Conservation (phyloP, 2,113 vertebrate species). For the Nerophis lumbriciformis region DNA sequence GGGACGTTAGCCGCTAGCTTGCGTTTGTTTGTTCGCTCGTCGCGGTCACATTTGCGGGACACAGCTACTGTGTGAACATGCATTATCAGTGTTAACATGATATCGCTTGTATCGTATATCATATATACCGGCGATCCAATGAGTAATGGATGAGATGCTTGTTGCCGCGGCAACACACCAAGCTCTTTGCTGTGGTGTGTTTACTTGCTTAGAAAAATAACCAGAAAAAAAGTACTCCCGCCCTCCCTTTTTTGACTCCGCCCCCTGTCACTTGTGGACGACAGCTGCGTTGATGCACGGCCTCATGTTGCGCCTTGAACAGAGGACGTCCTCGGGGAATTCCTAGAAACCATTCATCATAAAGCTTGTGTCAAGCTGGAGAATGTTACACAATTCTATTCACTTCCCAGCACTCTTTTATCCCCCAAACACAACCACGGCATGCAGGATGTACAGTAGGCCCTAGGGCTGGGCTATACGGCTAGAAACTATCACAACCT, state of each 20-base stretch:
- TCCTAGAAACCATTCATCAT: not conserved
- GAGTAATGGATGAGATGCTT: conserved; percentile 67
- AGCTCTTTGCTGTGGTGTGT: conserved; percentile 44
- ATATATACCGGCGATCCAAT: conserved; percentile 15
- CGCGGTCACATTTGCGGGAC: too few relatives aligned
- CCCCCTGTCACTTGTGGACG: conserved; percentile 37
- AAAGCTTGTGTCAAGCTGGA: not conserved
- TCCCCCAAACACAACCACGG: not conserved
- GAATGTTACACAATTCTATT: not conserved
- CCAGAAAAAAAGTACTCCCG: not conserved
- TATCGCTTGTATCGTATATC: too few relatives aligned
- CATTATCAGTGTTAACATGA: too few relatives aligned
- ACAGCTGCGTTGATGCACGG: conserved; percentile 34
- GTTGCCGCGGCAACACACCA: conserved; percentile 50
- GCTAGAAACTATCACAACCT: too few relatives aligned
- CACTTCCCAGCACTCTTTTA: not conserved
- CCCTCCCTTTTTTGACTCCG: conserved; percentile 7
- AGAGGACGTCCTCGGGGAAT: conserved; percentile 9
- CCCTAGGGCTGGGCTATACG: too few relatives aligned
- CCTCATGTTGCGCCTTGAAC: conserved; percentile 45
- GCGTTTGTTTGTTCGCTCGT: too few relatives aligned
- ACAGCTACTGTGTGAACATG: too few relatives aligned
- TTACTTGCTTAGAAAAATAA: conserved; percentile 31
- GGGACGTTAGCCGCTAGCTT: too few relatives aligned
- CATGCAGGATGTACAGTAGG: too few relatives aligned